Percentiles rank a stretch among this genome's conserved stretches.
Conservation (phyloP, 2,113 vertebrate species). For the Orientallactaga bullata region DNA sequence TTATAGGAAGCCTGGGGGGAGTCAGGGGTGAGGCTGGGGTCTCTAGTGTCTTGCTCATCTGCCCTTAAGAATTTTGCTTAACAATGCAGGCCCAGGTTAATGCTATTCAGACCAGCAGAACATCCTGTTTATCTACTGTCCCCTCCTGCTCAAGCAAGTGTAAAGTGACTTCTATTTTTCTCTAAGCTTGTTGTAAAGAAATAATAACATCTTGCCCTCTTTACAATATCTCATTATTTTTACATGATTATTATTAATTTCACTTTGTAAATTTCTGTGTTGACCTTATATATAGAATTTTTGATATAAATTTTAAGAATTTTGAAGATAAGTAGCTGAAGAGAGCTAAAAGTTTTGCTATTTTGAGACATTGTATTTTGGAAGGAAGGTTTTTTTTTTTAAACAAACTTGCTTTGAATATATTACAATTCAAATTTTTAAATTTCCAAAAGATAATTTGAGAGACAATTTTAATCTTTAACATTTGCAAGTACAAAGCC, state of each 20-base stretch:
- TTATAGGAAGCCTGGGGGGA: no score
- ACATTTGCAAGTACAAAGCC: background rate
- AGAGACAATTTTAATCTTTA: slow-evolving; percentile 30
- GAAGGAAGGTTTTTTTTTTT: slow-evolving; percentile 28
- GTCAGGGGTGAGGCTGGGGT: no score
- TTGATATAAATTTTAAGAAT: slow-evolving; percentile 27
- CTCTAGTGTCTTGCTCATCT: no score
- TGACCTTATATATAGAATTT: background rate
- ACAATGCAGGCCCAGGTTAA: no score
- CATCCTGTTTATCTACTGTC: no score
- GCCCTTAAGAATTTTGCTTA: no score
- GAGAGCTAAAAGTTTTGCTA: background rate
- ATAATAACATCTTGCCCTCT: no score
- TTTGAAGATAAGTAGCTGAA: background rate
- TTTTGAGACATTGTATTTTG: slow-evolving; percentile 24
- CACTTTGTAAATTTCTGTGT: background rate
- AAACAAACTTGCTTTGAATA: background rate
- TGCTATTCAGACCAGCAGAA: no score
- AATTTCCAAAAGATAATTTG: background rate
- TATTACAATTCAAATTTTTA: slow-evolving; percentile 20
- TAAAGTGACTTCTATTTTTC: no score
- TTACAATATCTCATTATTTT: slow-evolving; percentile 19
- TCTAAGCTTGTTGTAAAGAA: no score
- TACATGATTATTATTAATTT: slow-evolving; percentile 33
- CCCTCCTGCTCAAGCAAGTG: no score